Evolutionary conservation across 1,140 invertebrate species (phyloP), one percentile per base, ranked within the genome.

Genomic region (Pogonus chalceus): DNA sequence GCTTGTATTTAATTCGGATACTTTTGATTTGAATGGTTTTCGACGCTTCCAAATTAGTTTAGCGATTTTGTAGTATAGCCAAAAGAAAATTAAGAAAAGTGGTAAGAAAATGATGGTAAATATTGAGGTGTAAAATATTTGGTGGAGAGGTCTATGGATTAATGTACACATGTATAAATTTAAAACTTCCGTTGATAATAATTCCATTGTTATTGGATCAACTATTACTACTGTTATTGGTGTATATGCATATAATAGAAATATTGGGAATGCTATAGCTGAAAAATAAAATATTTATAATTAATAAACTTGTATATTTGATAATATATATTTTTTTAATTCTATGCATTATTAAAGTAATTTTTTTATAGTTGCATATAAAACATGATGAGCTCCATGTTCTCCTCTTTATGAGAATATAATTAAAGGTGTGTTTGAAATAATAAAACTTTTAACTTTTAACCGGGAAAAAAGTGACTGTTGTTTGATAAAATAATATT

Each of bases 61-160:
- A 1, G 74, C 76, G n/a, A 80, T 71, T 0, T 72, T 71, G 20
- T 70, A 63, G 56, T 81, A 76, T 10, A 81, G 65, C 55, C 71
- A 72, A 10, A 79, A 24, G 54, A 79, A 79, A 46, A 73, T 68
- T 21, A 69, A 58, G 20, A 74, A 64, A 35, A 78, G 69, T 9
- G 77, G 76, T 22, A 75, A 20, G 49, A 80, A 80, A 55, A 80
- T 72, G 3, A 76, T 60, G n/a, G 65, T 54, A 24, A 75, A 74
- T 7, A 78, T 60, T 4, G 64, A 55, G 49, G 63, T 70, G 58
- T 55, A 75, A 60, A 61, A 70, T 69, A 56, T 71, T 64, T 57
- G 63, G 43, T 47, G 64, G 56, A 18, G 65, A 60, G 35, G 64
- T 56, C 14, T 58, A 51, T 64, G 74, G 69, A 31, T 60, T 57